These are phyloP conservation scores for Megalonaias nervosa DNA, from an alignment of 1,140 invertebrate genomes.

Conservation along the genomic window DNA sequence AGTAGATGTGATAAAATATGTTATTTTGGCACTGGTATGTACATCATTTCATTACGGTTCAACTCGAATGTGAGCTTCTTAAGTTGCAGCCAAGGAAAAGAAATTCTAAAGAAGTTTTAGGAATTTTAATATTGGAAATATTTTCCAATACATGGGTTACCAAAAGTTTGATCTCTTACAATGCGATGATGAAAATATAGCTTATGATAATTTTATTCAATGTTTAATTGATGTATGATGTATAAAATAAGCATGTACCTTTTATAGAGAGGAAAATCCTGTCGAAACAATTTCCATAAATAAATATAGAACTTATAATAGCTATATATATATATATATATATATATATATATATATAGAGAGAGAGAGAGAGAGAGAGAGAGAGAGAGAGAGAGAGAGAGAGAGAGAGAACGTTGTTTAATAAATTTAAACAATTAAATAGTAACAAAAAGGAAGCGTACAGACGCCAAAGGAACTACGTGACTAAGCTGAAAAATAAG, in stretches of 20 bases:
- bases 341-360: too few relatives aligned
- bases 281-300: background rate
- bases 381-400: background rate
- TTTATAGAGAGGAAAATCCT: background rate
- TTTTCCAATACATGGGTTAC: background rate
- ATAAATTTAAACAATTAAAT: slow-evolving; percentile 2
- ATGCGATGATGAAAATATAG: background rate
- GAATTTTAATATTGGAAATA: slow-evolving; percentile 3
- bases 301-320: too few relatives aligned
- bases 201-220: slow-evolving; percentile 3
- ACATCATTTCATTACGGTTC: background rate
- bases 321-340: background rate
- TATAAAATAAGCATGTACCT: slow-evolving; percentile 4
- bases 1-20: slow-evolving; percentile 11
- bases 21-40: slow-evolving; percentile 5
- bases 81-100: background rate
- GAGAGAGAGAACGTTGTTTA: too few relatives aligned
- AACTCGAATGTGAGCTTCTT: background rate
- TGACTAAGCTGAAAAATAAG: slow-evolving; percentile 1
- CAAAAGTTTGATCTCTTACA: background rate
- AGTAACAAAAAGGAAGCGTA: background rate
- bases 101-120: slow-evolving; percentile 4
- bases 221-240: background rate
- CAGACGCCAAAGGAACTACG: background rate
- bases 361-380: too few relatives aligned